A percentile compares a stretch with the other conserved stretches of the same genome.
These are phyloP conservation scores for Epizoanthus ramosus DNA, from an alignment of 92 coral and sea anemone species.

Conservation along the genomic window DNA sequence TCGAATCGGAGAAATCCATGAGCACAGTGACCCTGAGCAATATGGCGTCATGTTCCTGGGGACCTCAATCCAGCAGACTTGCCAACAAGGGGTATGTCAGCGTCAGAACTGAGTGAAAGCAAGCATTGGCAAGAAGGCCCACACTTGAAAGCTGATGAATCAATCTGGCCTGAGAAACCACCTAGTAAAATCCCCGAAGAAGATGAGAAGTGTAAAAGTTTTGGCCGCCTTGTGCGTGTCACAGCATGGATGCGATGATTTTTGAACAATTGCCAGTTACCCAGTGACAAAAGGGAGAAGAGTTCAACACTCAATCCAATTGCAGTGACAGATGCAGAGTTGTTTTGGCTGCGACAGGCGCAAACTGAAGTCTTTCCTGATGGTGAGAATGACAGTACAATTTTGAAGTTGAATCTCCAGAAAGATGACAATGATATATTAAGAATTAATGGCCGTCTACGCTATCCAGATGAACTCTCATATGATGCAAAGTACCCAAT, in stretches of 20 bases:
- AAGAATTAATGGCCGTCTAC: constrained; percentile 43
- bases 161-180: constrained; percentile 21
- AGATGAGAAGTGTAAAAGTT: too few species aligned
- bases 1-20: constrained; percentile 42
- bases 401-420: constrained; percentile 18
- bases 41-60: constrained; percentile 53
- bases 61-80: constrained; percentile 47
- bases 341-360: too few species aligned
- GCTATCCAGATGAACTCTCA: constrained; percentile 47
- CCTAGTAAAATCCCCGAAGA: too few species aligned
- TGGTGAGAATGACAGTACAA: constrained; percentile 33
- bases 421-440: constrained; percentile 30
- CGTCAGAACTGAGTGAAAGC: too few species aligned
- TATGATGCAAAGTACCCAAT: too few species aligned
- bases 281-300: too few species aligned
- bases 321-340: too few species aligned
- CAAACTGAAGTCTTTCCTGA: constrained; percentile 34
- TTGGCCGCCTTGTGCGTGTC: too few species aligned
- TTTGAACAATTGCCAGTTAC: too few species aligned
- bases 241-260: too few species aligned
- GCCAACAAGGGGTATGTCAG: constrained; percentile 39
- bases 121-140: background rate
- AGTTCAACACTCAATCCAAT: too few species aligned
- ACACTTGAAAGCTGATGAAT: constrained; percentile 11
- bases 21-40: constrained; percentile 37